These are phyloP conservation scores for Odontothrips loti DNA, from an alignment of 2,888 invertebrate genomes.

Conservation along the genomic window DNA sequence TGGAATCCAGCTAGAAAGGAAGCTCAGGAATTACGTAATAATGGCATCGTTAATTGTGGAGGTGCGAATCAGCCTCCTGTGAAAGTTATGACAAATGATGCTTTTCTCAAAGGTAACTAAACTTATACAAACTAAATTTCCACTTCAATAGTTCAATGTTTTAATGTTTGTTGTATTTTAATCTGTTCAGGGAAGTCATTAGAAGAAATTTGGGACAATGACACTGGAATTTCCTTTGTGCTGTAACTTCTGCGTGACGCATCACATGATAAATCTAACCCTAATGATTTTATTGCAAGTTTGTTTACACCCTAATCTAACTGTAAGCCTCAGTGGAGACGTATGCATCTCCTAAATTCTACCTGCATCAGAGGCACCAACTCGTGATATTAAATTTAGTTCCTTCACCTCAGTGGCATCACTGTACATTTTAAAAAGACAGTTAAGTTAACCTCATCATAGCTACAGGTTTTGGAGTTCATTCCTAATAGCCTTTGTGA, in stretches of 20 bases:
- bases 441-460: no score
- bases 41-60: neutral
- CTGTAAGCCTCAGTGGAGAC: neutral
- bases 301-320: neutral
- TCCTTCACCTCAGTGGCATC: neutral
- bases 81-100: neutral
- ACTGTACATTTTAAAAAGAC: no score
- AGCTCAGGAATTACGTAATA: conserved; percentile 35
- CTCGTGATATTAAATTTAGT: conserved; percentile 19
- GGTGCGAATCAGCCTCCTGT: conserved; percentile 11
- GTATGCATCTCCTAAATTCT: no score
- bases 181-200: neutral
- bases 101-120: neutral
- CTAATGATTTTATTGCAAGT: no score
- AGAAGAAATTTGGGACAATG: neutral
- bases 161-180: neutral
- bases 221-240: conserved; percentile 1
- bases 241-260: neutral
- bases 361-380: neutral
- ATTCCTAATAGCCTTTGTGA: neutral
- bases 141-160: neutral
- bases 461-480: neutral
- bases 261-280: neutral
- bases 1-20: conserved; percentile 38
- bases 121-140: neutral